These are phyloP conservation scores for Sarcophaga peregrina DNA, from an alignment of 1,140 invertebrate species.

Conservation along the genomic window DNA sequence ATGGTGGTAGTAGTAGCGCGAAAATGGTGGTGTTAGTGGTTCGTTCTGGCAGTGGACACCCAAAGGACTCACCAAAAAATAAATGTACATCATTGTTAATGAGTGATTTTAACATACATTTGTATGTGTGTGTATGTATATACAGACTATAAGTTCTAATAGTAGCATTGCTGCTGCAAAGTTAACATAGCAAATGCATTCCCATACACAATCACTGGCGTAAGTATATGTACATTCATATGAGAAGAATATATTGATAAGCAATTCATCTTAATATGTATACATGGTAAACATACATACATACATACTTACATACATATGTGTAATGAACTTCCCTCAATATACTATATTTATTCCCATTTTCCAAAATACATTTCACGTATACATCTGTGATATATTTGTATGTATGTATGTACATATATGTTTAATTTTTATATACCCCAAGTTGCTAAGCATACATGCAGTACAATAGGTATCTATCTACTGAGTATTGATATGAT, in stretches of 20 bases:
- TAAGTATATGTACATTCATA: neutral
- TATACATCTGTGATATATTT: too few relatives aligned
- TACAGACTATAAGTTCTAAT: neutral
- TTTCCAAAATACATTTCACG: too few relatives aligned
- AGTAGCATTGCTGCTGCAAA: too few relatives aligned
- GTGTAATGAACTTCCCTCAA: neutral
- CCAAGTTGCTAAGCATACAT: too few relatives aligned
- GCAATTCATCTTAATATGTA: conserved; percentile 31
- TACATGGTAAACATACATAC: neutral
- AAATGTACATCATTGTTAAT: conserved; percentile 9
- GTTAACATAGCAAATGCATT: neutral
- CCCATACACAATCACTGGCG: neutral
- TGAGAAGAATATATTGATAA: conserved; percentile 21
- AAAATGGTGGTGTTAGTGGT: neutral
- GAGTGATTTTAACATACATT: neutral
- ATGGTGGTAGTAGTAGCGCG: neutral
- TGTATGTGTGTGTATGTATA: neutral
- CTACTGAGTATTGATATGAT: too few relatives aligned
- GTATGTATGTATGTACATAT: too few relatives aligned
- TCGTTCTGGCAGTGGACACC: conserved; percentile 13
- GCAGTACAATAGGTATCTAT: too few relatives aligned
- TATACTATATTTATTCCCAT: too few relatives aligned
- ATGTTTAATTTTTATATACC: too few relatives aligned
- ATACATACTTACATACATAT: neutral
- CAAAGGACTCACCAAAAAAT: conserved; percentile 9